Base-by-base conservation (phyloP, 2,888 invertebrate genomes). In the Glomeris marginata region DNA sequence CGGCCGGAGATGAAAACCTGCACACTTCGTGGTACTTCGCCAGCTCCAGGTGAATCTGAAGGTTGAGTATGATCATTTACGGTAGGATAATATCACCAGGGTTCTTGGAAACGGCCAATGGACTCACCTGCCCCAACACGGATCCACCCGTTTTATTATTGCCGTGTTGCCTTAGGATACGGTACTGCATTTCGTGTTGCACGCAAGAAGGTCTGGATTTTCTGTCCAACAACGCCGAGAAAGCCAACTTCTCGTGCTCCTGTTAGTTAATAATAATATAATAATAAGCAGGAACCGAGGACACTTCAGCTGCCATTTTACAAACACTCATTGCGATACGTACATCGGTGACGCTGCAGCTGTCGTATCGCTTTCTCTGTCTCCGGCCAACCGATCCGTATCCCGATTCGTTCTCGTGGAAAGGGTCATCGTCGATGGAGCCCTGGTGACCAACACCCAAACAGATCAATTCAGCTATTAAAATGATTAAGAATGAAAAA, bases 21-120 rank as follows among this genome's bases (percentile, higher is more conserved):
- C 72, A 71, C 34, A 71, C 56, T 58, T 74, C 74, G 55, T 74
- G 72, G 60, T 74, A 74, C 55, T 71, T 69, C 15, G 72, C 69
- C 59, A 74, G 59, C 55, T 74, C 73, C 55, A 74, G 66, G 58
- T 74, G 74, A 46, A 74, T 63, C 68, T 71, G 52, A 10, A 15
- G 18, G 18, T 18, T 38, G 5, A 16, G 8, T 5, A n/a, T n/a
- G n/a, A n/a, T n/a, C n/a, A n/a, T n/a, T n/a, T n/a, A n/a, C n/a
- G n/a, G n/a, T n/a, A n/a, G n/a, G n/a, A n/a, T n/a, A n/a, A n/a
- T n/a, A n/a, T n/a, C n/a, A n/a, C n/a, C n/a, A n/a, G n/a, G n/a
- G n/a, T n/a, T n/a, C n/a, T n/a, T n/a, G n/a, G n/a, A n/a, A n/a
- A n/a, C n/a, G n/a, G n/a, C n/a, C n/a, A n/a, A n/a, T n/a, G n/a